Evolutionary conservation across 2,113 vertebrate genomes (phyloP), one percentile per base, ranked within the genome.

Genomic region (Neopipo cinnamomea): DNA sequence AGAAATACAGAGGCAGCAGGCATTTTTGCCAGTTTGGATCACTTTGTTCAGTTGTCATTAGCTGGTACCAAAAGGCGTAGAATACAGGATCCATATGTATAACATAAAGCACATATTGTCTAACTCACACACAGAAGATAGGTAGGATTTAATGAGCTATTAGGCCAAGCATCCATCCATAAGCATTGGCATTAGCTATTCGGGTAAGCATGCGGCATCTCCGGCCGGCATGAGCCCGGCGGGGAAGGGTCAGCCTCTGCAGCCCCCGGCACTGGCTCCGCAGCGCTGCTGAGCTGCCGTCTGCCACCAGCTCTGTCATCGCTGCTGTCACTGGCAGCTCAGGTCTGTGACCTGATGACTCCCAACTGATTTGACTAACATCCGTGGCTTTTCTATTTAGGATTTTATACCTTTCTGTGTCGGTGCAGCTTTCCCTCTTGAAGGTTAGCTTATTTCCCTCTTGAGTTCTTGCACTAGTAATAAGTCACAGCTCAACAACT

Each of bases 221-320:
- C 59, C 3, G 0, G 53, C 41, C 67, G 50, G 63, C 76, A 0
- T 3, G 3, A 72, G 75, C 41, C 44, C 1, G 0, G 68, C 1
- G 0, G 80, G 77, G 42, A 39, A 68, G 58, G 70, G 81, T 61
- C 85, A 65, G 95, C 52, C 46, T 13, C 68, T 71, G 87, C 50
- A n/a, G 92, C 67, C 80, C 70, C 49, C 6, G 5, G 80, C 84
- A 19, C 53, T 20, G 37, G n/a, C 81, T 20, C 30, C 0, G 1
- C 77, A 30, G 81, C 3, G 11, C 85, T 90, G 75, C 91, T 78
- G 92, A 79, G 88, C 85, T 28, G 66, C 88, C 71, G 5, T 88
- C 92, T 95, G 94, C 91, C 86, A 71, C 83, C 83, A 55, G 88
- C 83, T 86, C 94, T 90, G 83, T 35, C 70, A 59, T 9, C 73